Conservation (phyloP, 2,888 invertebrate genomes). For the Mythimna vitellina region DNA sequence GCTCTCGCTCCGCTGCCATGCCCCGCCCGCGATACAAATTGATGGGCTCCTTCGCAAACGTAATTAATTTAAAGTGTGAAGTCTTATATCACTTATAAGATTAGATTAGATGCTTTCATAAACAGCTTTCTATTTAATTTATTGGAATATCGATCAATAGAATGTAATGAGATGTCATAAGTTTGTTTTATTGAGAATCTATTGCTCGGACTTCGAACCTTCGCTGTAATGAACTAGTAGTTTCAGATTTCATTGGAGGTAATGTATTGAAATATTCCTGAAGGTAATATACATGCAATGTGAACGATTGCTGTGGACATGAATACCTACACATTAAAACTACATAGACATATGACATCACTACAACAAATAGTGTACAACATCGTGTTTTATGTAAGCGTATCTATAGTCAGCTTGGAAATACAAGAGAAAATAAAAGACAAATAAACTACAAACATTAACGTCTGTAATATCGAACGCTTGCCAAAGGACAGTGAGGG, state of each 20-base stretch:
- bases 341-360: background rate
- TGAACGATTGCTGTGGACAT: constrained; percentile 12
- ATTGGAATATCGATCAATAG: constrained; percentile 54
- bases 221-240: constrained; percentile 26
- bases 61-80: constrained; percentile 74
- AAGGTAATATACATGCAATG: constrained; percentile 19
- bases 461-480: constrained; percentile 42
- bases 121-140: constrained; percentile 61
- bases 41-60: constrained; percentile 71
- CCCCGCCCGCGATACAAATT: constrained; percentile 67
- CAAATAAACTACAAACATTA: constrained; percentile 30
- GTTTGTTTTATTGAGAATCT: constrained; percentile 38
- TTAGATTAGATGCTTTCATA: constrained; percentile 55
- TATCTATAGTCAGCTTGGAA: constrained; percentile 5
- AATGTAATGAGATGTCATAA: constrained; percentile 45
- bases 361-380: constrained; percentile 23
- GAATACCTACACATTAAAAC: constrained; percentile 1
- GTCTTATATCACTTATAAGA: constrained; percentile 61
- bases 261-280: constrained; percentile 37
- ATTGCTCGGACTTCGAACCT: constrained; percentile 40
- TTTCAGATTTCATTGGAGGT: constrained; percentile 43
- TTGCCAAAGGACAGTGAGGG: constrained; percentile 40
- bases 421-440: constrained; percentile 20
- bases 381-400: constrained; percentile 19
- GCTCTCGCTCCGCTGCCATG: constrained; percentile 51